A percentile compares a stretch with the other conserved stretches of the same genome.
phyloP scores from a whole-genome alignment of 1,140 invertebrate genomes.

The Rhagoletis zephyria region DNA sequence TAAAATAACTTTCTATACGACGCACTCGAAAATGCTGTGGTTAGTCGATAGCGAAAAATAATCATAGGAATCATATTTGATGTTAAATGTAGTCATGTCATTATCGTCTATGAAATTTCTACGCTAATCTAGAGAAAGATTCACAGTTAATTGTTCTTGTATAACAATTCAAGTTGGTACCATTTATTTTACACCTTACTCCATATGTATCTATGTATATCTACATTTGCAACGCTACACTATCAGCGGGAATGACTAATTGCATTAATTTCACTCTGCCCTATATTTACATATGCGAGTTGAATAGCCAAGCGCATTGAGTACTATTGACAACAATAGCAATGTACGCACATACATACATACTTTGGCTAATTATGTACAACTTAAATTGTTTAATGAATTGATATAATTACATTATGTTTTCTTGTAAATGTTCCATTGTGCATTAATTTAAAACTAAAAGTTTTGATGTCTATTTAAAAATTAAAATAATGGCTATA shows the following conservation, averaged over 20 bases:
- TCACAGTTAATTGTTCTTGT: neutral
- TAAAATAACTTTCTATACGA: neutral
- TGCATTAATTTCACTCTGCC: neutral
- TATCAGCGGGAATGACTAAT: constrained; percentile 31
- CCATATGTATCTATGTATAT: neutral
- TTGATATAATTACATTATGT: neutral
- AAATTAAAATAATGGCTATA: constrained; percentile 17
- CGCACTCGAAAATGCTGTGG: neutral
- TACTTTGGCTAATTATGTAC: neutral
- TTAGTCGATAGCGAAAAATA: no score
- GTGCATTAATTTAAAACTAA: constrained; percentile 35
- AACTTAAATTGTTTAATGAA: constrained; percentile 10
- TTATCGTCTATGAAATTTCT: constrained; percentile 42
- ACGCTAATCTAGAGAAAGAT: neutral
- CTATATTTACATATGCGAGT: neutral
- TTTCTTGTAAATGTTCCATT: constrained; percentile 5
- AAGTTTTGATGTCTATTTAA: constrained; percentile 33
- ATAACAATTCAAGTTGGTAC: neutral
- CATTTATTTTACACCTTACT: neutral
- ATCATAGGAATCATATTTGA: neutral
- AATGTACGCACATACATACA: neutral
- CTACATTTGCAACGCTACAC: neutral
- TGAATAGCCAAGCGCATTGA: neutral
- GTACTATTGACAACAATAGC: neutral
- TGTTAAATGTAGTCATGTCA: constrained; percentile 31